Evolutionary conservation across 1,140 invertebrate species (phyloP), one percentile per base, ranked within the genome.

Genomic region (Ruditapes philippinarum): DNA sequence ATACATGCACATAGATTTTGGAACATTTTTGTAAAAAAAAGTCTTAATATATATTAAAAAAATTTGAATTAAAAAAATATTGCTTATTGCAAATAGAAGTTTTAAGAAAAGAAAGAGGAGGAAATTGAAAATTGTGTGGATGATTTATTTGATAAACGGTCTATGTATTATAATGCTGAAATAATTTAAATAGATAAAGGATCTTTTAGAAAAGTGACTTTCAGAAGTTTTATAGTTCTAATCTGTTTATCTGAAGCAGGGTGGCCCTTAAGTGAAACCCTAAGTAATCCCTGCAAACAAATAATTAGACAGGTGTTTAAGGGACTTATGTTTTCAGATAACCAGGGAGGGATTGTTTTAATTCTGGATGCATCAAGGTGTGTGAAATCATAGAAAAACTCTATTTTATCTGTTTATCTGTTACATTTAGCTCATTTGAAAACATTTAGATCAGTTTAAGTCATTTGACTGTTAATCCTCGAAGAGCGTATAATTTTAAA

Each of bases 371-470:
- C 74, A 54, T 49, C 28, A 78, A 54, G 45, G 45, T 78, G 74
- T 78, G 49, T 36, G 22, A 70, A 70, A 70, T 70, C 36, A 70
- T 70, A 70, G 65, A 70, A 70, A 70, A 78, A 78, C 74, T 78
- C 45, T 33, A 36, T 36, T 33, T 51, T 78, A 78, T 78, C 74
- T 31, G 45, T 36, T 78, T 51, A 78, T 78, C 74, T 78, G 74
- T 51, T 78, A 78, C 74, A 51, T 78, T 78, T 78, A 78, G 25
- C 74, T 78, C 74, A 78, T 78, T 78, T 78, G 74, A 78, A 54
- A 78, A 54, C 74, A 78, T 78, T 78, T 51, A 78, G 74, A 78
- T 78, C 74, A 78, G 74, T 78, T 78, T 31, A 78, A 78, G 49
- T 51, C 28, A 54, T 78, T 78, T 31, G 45, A 78, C 74, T 78